Evolutionary conservation across 2,888 invertebrate species (phyloP), one percentile per base, ranked within the genome.

Genomic region (Oasisia sp.): DNA sequence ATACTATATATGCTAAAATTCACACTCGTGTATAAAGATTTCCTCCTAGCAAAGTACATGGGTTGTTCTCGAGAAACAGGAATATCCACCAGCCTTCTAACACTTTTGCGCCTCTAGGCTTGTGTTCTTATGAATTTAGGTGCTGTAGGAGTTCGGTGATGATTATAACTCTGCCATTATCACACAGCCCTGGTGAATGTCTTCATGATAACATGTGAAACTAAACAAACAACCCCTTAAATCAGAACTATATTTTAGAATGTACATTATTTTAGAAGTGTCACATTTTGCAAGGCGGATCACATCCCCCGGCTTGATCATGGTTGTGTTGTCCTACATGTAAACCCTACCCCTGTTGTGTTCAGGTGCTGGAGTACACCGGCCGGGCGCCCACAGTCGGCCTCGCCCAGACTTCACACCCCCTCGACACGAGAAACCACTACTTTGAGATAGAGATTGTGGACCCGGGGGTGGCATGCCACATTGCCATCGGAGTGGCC

Each of bases 391-490:
- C 97, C 94, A 97, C 96, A 94, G 97, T 97, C 91, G 97, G 97
- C 12, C 95, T 97, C 93, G 97, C 97, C 74, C 97, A 97, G 95
- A 97, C 97, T 32, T 95, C 96, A 93, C 95, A 95, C 92, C 96
- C 97, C 7, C 95, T 97, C 44, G 96, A 96, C 93, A 97, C 97
- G 89, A 96, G 96, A 89, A 96, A 96, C 93, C 97, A 97, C 94
- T 97, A 97, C 95, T 97, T 97, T 96, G 97, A 97, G 96, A 96
- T 97, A 93, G 97, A 97, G 95, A 97, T 97, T 92, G 94, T 97
- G 89, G 97, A 97, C 93, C 97, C 97, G 2, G 97, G 97, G 50
- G 96, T 97, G 94, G 97, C 96, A 94, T 97, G 97, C 94, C 97
- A 97, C 94, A 97, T 97, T 93, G 97, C 97, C 45, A 97, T 97